A percentile compares a stretch with the other conserved stretches of the same genome.
Evolutionary conservation across 2,888 invertebrate genomes (phyloP).

Genomic region (Diabrotica balteata): DNA sequence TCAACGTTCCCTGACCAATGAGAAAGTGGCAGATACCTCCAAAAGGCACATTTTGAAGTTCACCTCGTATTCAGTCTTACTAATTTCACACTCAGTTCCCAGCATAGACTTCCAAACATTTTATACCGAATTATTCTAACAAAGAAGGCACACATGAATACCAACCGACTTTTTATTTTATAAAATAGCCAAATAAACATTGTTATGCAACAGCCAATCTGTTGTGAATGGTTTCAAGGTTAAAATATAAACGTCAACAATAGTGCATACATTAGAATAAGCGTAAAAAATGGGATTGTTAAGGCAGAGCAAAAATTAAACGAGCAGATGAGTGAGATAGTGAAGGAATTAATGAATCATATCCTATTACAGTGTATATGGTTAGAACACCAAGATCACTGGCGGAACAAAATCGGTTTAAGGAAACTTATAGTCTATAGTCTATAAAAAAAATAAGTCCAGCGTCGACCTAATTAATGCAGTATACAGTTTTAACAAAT

Average conservation of each 20-base stretch:
- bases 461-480: too few species aligned
- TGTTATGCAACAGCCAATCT: constrained; percentile 18
- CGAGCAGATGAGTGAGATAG: constrained; percentile 18
- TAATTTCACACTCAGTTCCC: too few species aligned
- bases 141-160: too few species aligned
- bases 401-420: background rate
- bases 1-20: too few species aligned
- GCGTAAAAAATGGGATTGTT: constrained; percentile 25
- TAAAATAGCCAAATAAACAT: background rate
- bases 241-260: constrained; percentile 29
- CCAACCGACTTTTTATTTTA: too few species aligned
- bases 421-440: background rate
- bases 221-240: constrained; percentile 35
- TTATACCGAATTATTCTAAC: background rate
- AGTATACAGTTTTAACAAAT: too few species aligned
- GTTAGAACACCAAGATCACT: constrained; percentile 4
- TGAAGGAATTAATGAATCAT: constrained; percentile 18
- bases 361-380: constrained; percentile 9
- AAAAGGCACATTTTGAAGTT: too few species aligned
- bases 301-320: constrained; percentile 21
- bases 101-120: too few species aligned
- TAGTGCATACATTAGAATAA: constrained; percentile 30
- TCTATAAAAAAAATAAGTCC: too few species aligned
- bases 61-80: too few species aligned
- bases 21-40: too few species aligned